Base-by-base conservation (phyloP, 2,113 vertebrate species). In the Odocoileus hemionus region DNA sequence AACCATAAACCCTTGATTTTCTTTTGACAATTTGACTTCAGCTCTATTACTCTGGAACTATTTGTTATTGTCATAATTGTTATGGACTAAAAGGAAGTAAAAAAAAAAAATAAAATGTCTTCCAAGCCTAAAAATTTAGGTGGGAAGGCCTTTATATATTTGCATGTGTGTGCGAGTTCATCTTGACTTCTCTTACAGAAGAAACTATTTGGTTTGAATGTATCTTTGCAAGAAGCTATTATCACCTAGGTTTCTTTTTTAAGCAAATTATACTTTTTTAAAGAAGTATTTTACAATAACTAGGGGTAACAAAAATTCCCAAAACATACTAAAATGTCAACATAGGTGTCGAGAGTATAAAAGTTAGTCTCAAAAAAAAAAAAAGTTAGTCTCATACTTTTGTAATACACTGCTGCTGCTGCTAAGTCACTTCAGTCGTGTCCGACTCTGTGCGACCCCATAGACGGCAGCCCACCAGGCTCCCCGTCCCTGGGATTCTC, bases 301-400 rank as follows among this genome's bases (percentile, higher is more conserved):
- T 83, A 70, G 15, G 15, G 33, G 5, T 52, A 87, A 83, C 25
- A 96, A 92, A 86, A 96, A 83, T 54, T 55, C 43, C 60, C 60
- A 43, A 87, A 96, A 88, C 16, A 33, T 47, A 74, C 52, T 61
- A 64, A 74, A 86, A 70, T 33, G 33, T 74, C 54, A 92, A 83
- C 43, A 83, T 9, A 83, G 26, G 26, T 50, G 58, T 88, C 25
- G 82, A 95, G 52, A 70, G 74, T 70, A 70, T 88, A 96, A 82
- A 79, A 91, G 57, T 86, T 45, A 70, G 82, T 92, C 58, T 92
- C 84, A 88, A 50, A 50, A 50, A 50, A 50, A 47, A 50, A 50
- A 96, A 82, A 86, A 91, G 57, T 86, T 36, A 58, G 82, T 92
- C 58, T 88, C 84, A 88, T 60, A 85, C 82, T 88, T 92, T 70